Conservation (phyloP, 2,888 invertebrate species). For the Norana najaformis region DNA sequence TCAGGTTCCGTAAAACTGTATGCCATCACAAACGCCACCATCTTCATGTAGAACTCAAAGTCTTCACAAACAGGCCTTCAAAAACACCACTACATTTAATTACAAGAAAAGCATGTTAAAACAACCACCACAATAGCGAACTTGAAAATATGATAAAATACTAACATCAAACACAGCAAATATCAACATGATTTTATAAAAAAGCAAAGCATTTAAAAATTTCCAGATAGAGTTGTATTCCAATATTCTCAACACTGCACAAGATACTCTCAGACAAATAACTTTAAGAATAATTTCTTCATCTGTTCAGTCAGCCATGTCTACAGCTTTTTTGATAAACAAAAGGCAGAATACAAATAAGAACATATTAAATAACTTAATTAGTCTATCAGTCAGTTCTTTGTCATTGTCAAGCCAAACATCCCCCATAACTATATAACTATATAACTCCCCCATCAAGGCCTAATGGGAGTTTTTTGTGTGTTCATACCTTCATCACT, state of each 20-base stretch:
- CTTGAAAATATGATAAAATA: background rate
- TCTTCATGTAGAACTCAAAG: conserved; percentile 59
- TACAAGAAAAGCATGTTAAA: background rate
- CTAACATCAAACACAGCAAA: background rate
- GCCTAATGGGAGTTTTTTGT: no score
- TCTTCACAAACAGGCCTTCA: conserved; percentile 41
- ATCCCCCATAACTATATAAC: no score
- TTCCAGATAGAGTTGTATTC: background rate
- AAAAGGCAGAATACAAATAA: background rate
- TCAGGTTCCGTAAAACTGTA: conserved; percentile 63
- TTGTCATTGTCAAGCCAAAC: no score
- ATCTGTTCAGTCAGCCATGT: background rate
- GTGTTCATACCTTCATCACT: no score
- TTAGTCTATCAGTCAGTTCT: background rate
- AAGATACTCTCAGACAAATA: background rate
- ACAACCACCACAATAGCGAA: background rate
- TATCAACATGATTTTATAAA: background rate
- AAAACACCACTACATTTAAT: background rate
- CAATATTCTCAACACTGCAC: background rate
- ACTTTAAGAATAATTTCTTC: background rate
- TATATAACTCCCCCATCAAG: no score
- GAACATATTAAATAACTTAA: background rate
- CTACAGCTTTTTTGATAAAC: background rate
- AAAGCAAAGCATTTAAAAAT: background rate
- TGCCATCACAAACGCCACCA: conserved; percentile 63